These are phyloP conservation scores for Spermophilus dauricus DNA, from an alignment of 2,113 vertebrate species.

Conservation along the genomic window DNA sequence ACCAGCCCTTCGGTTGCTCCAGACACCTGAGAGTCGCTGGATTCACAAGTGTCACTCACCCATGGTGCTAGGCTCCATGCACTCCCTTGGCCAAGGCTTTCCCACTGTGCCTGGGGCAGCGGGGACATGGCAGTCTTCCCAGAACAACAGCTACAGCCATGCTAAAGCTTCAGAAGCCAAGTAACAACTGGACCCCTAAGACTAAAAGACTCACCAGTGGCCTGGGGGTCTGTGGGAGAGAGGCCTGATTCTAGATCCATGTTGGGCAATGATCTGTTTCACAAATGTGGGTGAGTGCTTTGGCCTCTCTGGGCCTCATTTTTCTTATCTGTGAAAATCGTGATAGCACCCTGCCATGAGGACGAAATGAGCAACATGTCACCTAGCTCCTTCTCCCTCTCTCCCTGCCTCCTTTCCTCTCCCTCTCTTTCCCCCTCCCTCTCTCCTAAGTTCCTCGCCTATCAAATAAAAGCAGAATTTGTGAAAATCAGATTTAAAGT, in stretches of 20 bases:
- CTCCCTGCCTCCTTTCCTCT: not conserved
- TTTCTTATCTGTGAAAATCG: not conserved
- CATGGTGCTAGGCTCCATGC: not conserved
- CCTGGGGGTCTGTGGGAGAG: not conserved
- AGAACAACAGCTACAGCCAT: not conserved
- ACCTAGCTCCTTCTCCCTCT: not conserved
- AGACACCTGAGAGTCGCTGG: not conserved
- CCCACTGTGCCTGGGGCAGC: rapidly evolving
- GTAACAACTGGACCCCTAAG: not conserved
- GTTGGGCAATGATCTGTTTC: not conserved
- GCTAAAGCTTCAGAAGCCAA: not conserved
- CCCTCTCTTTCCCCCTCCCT: not conserved
- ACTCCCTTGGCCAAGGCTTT: not conserved
- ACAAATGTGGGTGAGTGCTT: not conserved
- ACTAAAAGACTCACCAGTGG: not conserved
- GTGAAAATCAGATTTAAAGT: not conserved
- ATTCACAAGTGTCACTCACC: too few relatives aligned
- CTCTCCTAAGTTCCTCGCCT: not conserved
- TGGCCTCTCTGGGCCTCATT: not conserved
- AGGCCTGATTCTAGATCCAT: not conserved
- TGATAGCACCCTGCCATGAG: not conserved
- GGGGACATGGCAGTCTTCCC: not conserved
- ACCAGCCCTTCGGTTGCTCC: not conserved
- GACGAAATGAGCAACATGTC: not conserved
- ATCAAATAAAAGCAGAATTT: not conserved